A percentile compares a stretch with the other conserved stretches of the same genome.
phyloP scores from a whole-genome alignment of 37 sponge, comb jelly and placozoan species.

The Halisarca cf. caerulea region DNA sequence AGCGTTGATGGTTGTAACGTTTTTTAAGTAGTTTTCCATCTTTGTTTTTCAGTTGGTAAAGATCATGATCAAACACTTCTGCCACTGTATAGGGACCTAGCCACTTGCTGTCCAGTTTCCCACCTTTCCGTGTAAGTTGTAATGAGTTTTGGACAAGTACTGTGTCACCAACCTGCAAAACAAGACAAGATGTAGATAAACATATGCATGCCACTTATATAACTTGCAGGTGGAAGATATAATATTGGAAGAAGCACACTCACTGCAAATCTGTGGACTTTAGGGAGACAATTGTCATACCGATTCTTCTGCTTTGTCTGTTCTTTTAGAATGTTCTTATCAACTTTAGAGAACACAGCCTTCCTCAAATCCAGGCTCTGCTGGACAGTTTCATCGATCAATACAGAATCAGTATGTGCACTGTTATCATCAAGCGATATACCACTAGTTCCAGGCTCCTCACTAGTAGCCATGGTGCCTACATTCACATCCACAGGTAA shows the following conservation, averaged over 20 bases:
- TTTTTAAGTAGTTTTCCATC: too few species aligned
- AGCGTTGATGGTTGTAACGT: too few species aligned
- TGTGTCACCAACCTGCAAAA: background rate
- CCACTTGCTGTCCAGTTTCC: conserved; percentile 36
- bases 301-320: conserved; percentile 25
- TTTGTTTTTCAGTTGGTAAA: background rate
- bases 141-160: conserved; percentile 42
- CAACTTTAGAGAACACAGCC: background rate
- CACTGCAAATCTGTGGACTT: background rate
- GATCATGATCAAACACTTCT: conserved; percentile 1
- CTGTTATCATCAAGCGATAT: background rate
- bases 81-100: conserved; percentile 42
- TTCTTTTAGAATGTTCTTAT: conserved; percentile 25
- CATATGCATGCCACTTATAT: too few species aligned
- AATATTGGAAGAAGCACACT: background rate
- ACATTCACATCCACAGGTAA: conserved; percentile 25
- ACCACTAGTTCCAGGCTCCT: background rate
- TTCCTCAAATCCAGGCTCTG: background rate
- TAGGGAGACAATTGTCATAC: conserved; percentile 20
- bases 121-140: conserved; percentile 41
- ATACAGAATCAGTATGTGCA: background rate
- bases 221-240: background rate
- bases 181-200: too few species aligned
- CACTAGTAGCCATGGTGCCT: background rate
- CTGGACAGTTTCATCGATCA: background rate